Conservation (phyloP, 2,888 invertebrate genomes). For the Omphaloscelis lunosa region DNA sequence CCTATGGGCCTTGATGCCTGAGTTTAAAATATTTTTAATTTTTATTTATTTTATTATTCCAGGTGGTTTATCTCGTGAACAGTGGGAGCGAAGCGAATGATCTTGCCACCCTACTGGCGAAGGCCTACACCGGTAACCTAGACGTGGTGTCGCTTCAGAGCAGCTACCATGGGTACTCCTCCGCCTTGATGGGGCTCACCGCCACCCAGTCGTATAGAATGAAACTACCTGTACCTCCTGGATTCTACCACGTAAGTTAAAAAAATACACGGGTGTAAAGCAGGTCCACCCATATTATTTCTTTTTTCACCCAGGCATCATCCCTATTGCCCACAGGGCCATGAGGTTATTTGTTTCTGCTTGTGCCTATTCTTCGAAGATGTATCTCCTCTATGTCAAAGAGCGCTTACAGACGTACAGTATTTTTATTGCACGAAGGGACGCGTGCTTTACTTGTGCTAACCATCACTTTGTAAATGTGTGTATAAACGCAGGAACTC, state of each 20-base stretch:
- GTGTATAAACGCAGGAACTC: too few species aligned
- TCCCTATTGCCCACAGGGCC: background rate
- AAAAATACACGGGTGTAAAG: background rate
- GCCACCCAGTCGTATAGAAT: conserved; percentile 95
- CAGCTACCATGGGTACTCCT: conserved; percentile 98
- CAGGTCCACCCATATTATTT: too few species aligned
- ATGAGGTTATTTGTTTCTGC: background rate
- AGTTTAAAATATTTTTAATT: too few species aligned
- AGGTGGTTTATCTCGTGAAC: conserved; percentile 98
- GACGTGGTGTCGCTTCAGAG: conserved; percentile 97
- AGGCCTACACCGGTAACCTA: conserved; percentile 95
- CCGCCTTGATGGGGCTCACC: conserved; percentile 95
- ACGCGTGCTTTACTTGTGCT: too few species aligned
- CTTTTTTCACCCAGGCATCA: too few species aligned
- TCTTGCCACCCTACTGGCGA: conserved; percentile 96
- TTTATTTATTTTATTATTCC: too few species aligned
- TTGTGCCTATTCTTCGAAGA: background rate
- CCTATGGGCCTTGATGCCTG: too few species aligned
- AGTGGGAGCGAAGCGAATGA: conserved; percentile 99
- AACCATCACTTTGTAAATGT: too few species aligned
- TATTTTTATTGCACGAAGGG: background rate
- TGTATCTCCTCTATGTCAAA: background rate
- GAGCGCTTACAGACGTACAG: background rate
- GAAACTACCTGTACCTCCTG: conserved; percentile 93
- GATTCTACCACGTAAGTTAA: conserved; percentile 94